Conservation (phyloP, 1,140 invertebrate species). For the Eurytemora carolleeae region DNA sequence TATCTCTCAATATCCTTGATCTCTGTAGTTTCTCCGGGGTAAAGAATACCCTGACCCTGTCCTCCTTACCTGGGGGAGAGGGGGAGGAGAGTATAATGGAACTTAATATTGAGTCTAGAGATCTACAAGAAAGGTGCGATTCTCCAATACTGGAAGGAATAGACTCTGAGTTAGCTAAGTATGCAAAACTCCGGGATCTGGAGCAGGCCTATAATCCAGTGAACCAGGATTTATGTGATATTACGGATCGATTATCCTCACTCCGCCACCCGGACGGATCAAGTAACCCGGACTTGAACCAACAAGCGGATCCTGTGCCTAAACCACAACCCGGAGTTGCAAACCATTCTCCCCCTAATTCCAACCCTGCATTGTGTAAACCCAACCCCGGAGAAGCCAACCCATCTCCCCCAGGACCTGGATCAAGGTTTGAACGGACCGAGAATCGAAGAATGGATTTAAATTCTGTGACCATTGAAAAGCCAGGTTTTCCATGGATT, state of each 20-base stretch:
- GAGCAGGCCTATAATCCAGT: slow-evolving; percentile 7
- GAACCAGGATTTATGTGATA: background rate
- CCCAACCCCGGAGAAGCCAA: too few species aligned
- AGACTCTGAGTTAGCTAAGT: slow-evolving; percentile 11
- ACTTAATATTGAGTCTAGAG: background rate
- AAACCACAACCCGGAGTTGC: too few species aligned
- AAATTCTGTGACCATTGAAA: too few species aligned
- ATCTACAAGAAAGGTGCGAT: slow-evolving; percentile 1
- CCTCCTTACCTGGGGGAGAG: too few species aligned
- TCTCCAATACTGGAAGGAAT: slow-evolving; percentile 11
- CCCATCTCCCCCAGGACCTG: too few species aligned
- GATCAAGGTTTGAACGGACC: too few species aligned
- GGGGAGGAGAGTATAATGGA: background rate
- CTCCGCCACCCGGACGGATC: slow-evolving; percentile 7
- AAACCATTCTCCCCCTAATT: too few species aligned
- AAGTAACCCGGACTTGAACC: slow-evolving; percentile 11
- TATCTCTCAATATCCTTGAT: background rate
- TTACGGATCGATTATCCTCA: background rate
- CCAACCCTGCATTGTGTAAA: too few species aligned
- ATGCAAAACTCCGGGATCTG: slow-evolving; percentile 10
- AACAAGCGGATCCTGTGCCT: too few species aligned
- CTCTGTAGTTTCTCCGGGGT: background rate
- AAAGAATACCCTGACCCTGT: background rate
- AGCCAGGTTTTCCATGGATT: too few species aligned
- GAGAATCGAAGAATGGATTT: too few species aligned